Evolutionary conservation across 37 sponge, comb jelly and placozoan genomes (phyloP), one percentile per base, ranked within the genome.

Genomic region (Eunapius fragilis): DNA sequence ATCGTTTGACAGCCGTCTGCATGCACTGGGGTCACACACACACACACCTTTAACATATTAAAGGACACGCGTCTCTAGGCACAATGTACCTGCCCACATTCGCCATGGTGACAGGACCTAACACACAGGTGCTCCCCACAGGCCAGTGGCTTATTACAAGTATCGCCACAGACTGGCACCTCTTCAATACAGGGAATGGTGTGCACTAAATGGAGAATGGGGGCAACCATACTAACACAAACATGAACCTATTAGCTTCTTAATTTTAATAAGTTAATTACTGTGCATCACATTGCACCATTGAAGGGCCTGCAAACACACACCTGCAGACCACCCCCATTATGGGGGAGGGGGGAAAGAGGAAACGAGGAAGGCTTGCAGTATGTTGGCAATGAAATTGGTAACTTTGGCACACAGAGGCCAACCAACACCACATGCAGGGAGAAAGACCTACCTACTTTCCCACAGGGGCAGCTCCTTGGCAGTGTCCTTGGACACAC

Each of bases 391-490:
- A 6, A 41, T 9, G 41, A 41, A 6, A 41, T 6, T n/a, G n/a
- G n/a, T n/a, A n/a, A n/a, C n/a, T n/a, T n/a, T n/a, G n/a, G n/a
- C n/a, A n/a, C n/a, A n/a, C n/a, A n/a, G n/a, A n/a, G n/a, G n/a
- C n/a, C n/a, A n/a, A n/a, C n/a, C n/a, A n/a, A n/a, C n/a, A n/a
- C n/a, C n/a, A n/a, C n/a, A n/a, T n/a, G n/a, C n/a, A n/a, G n/a
- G n/a, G n/a, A 58, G 9, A 2, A 22, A 11, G 36, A 79, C 84
- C 84, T 76, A 90, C 94, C 72, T 76, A 88, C 77, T 73, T 98
- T 98, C 50, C 96, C 96, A 89, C 98, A 98, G 4, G 94, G 96
- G 84, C 98, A 98, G 14, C 84, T 76, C 69, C 94, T 87, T 25
- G 31, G 38, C 70, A 90, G 83, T 33, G 80, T 48, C 45, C 85